Evolutionary conservation across 1,140 invertebrate genomes (phyloP), one percentile per base, ranked within the genome.

Genomic region (Orchestia grillus): DNA sequence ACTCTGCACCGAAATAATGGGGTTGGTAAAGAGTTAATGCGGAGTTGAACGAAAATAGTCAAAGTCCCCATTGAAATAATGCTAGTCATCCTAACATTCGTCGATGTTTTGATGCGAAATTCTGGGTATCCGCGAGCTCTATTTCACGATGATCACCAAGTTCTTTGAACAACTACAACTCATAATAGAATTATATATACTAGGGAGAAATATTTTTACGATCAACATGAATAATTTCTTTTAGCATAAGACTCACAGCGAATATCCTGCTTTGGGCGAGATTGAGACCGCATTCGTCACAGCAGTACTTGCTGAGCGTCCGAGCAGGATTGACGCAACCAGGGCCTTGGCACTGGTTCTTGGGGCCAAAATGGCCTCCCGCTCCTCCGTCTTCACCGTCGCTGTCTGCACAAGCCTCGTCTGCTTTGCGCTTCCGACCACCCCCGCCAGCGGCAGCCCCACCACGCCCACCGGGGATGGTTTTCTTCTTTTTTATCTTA

Each of bases 231-330:
- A 77, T 8, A 77, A 77, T 77, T 77, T 77, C 28, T 77, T 77
- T 3, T 36, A 43, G 6, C 41, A 94, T 45, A 15, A n/a, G n/a
- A 96, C 94, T 97, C 97, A 98, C 98, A 97, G 99, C 98, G 97
- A 98, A 99, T 97, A 99, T 99, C 96, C 98, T 97, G 95, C 98
- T 98, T 0, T 98, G 99, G 0, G 99, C 99, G 0, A 99, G 97
- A 97, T 98, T 98, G 97, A 99, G 98, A 0, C 99, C 99, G 97
- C 99, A 99, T 96, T 98, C 98, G 97, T 99, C 98, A 36, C 98
- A 99, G 97, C 99, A 99, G 97, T 99, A 99, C 97, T 99, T 99
- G 94, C 99, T 99, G 36, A 98, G 98, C 44, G 98, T 98, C 23
- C 98, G 97, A 0, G 99, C 98, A 96, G 98, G 98, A 96, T 98